Percentiles rank a stretch among this genome's conserved stretches.
phyloP scores from a whole-genome alignment of 2,113 vertebrate genomes.

The Urocolius indicus region DNA sequence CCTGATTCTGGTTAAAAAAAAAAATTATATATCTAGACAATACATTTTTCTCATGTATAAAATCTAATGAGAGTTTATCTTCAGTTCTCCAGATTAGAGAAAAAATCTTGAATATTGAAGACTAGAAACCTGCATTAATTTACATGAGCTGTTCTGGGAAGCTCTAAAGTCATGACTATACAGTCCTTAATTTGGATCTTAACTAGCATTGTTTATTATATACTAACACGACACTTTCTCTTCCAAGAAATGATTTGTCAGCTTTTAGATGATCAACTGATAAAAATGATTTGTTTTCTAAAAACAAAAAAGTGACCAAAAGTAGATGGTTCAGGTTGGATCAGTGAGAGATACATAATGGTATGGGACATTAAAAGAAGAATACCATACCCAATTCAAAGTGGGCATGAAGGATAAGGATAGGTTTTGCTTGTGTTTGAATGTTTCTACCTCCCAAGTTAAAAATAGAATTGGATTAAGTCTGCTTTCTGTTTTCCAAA shows the following conservation, averaged over 20 bases:
- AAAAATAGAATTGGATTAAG: neutral
- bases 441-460: neutral
- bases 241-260: neutral
- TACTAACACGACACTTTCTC: neutral
- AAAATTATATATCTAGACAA: neutral
- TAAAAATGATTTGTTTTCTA: neutral
- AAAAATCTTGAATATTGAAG: neutral
- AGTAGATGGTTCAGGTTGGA: neutral
- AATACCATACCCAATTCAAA: neutral
- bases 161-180: neutral
- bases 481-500: neutral
- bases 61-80: neutral
- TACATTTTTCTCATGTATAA: neutral
- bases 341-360: neutral
- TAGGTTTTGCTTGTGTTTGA: neutral
- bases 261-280: neutral
- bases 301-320: neutral
- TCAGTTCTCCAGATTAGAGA: neutral
- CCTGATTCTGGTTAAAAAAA: neutral
- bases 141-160: neutral
- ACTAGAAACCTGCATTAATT: neutral
- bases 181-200: conserved; percentile 25
- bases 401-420: neutral
- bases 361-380: neutral
- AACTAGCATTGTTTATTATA: neutral